Base-by-base conservation (phyloP, 1,140 invertebrate genomes). In the Chlorops oryzae region DNA sequence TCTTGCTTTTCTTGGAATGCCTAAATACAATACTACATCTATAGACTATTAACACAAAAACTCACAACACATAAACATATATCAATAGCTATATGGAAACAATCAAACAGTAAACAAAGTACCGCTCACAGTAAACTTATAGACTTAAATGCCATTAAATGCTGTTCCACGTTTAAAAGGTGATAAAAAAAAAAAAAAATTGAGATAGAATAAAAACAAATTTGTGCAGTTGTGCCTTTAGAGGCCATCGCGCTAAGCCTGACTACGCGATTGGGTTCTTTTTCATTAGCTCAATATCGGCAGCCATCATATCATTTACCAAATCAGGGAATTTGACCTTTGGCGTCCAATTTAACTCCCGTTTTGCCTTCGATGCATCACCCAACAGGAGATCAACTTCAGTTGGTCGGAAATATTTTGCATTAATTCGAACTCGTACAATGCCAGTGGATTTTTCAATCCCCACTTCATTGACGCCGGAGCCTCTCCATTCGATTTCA, bases 231-330 rank as follows among this genome's bases (percentile, higher is more conserved):
- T 54, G 54, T 54, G 57, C 54, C 64, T 64, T 65, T 59, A 65
- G 62, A 62, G 55, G n/a, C 48, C 56, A 49, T 44, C 52, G 5
- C 35, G 35, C 51, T 47, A 50, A 38, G n/a, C n/a, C n/a, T n/a
- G n/a, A n/a, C 78, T 77, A 93, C 51, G 91, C 90, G 47, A 77
- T 77, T n/a, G 95, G 93, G 78, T 97, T 90, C 51, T 80, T 83
- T 63, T 82, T 90, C 95, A 98, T 98, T 18, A 98, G 74, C 52
- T 83, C 80, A 7, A 98, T 79, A 77, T 99, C 96, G 10, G 87
- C 81, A n/a, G 87, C 81, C 75, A 99, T 86, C 96, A 99, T 99
- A 70, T 98, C 95, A 63, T 86, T 83, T 0, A 98, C 94, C 21
- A 99, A 78, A 60, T 85, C 85, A 52, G 83, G 65, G 75, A 98